phyloP scores from a whole-genome alignment of 2,797 vertebrate genomes.

The Adelosebastes latens region DNA sequence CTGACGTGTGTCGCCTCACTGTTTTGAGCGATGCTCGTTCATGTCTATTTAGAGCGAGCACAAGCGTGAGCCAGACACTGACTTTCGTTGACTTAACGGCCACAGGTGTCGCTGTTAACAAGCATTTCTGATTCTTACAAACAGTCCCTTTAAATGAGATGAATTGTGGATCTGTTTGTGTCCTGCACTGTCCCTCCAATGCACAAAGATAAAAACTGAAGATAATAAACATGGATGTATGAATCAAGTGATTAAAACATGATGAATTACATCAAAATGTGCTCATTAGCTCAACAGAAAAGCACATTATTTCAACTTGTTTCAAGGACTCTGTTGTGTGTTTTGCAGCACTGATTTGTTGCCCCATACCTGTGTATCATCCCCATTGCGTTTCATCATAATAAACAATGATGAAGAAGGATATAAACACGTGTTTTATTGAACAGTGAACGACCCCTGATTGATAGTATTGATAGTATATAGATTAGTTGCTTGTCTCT shows the following conservation, averaged over 20 bases:
- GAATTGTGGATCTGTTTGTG: neutral
- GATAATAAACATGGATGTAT: neutral
- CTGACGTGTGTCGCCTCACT: no score
- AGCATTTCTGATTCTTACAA: no score
- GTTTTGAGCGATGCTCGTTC: no score
- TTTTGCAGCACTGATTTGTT: neutral
- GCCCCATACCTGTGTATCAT: neutral
- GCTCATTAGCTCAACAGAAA: neutral
- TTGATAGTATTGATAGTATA: neutral
- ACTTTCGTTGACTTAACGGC: no score
- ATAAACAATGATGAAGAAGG: neutral
- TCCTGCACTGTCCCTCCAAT: neutral
- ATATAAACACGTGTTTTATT: neutral
- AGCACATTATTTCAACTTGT: neutral
- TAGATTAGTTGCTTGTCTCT: constrained; percentile 4
- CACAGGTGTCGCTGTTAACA: no score
- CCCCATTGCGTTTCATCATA: neutral
- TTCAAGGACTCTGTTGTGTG: neutral
- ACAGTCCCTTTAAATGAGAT: neutral
- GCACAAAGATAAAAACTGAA: neutral
- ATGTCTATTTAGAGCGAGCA: no score
- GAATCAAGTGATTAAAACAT: neutral
- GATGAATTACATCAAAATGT: neutral
- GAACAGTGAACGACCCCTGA: neutral
- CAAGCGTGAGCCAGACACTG: no score